phyloP scores from a whole-genome alignment of 2,797 vertebrate genomes.

The Darevskia nairensis region DNA sequence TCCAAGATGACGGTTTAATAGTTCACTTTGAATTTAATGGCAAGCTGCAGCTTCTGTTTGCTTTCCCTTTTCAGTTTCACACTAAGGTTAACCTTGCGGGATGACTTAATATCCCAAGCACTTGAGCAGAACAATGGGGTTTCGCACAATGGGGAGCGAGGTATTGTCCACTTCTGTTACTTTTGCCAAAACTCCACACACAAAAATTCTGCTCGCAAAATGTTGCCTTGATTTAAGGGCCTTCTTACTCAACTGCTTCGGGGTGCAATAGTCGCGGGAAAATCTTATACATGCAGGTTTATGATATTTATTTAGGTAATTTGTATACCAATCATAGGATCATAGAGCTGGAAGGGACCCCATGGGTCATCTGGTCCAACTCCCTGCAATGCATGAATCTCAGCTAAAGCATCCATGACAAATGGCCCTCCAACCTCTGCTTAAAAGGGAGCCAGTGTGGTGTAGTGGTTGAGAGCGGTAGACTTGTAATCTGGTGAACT shows the following conservation, averaged over 20 bases:
- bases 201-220: not conserved
- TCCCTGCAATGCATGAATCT: too few relatives aligned
- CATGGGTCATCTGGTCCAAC: too few relatives aligned
- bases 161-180: not conserved
- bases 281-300: accelerated
- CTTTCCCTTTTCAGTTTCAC: slow-evolving; percentile 27
- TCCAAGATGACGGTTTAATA: slow-evolving; percentile 56
- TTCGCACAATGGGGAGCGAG: not conserved
- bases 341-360: too few relatives aligned
- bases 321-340: too few relatives aligned
- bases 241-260: not conserved
- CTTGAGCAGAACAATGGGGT: not conserved
- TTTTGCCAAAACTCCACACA: slow-evolving; percentile 25
- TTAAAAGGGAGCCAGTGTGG: too few relatives aligned
- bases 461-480: too few relatives aligned
- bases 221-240: slow-evolving; percentile 12
- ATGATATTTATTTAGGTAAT: too few relatives aligned
- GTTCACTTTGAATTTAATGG: slow-evolving; percentile 47
- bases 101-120: not conserved
- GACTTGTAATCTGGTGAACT: too few relatives aligned
- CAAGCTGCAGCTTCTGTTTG: slow-evolving; percentile 48
- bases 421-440: too few relatives aligned
- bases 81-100: not conserved
- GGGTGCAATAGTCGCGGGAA: not conserved
- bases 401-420: too few relatives aligned